Evolutionary conservation across 2,888 invertebrate genomes (phyloP), one percentile per base, ranked within the genome.

Genomic region (Eilema caniola): DNA sequence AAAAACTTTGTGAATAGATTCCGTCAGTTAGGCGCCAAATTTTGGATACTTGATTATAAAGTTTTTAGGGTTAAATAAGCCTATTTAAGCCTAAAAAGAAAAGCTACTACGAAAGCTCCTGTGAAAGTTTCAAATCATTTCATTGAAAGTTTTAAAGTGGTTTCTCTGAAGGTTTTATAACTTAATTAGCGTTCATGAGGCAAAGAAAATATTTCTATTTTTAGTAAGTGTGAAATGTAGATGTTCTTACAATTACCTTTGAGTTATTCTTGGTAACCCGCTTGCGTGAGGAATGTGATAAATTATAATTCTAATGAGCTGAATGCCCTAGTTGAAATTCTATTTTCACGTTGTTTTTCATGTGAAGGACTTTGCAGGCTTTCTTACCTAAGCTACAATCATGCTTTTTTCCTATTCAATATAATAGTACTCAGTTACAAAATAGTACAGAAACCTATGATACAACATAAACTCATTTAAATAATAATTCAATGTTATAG

Each of bases 1-100:
- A 62, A 70, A 59, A 75, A 74, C 74, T 83, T 83, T 67, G 11
- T 62, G 62, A 83, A 81, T 68, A 41, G 64, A 67, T 28, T 67
- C 71, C 62, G 63, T 68, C 47, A 62, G 62, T 59, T 23, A 62
- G 60, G 5, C 23, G 16, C 11, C 10, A 66, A 69, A 64, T 79
- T 75, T 67, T 59, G 24, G 61, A 61, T 56, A 24, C 71, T 67
- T 76, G 67, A 67, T 70, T 57, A 62, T 31, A 5, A 65, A 72
- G 61, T 70, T 74, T 68, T 56, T 53, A 70, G 62, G 56, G 59
- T 70, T 57, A 66, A 66, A 60, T 65, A 68, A 65, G 62, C n/a
- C 47, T 66, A 59, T 28, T 67, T 28, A 61, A 53, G n/a, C n/a
- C 53, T 53, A 53, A 53, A n/a, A 53, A 53, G n/a, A 53, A 53